phyloP scores from a whole-genome alignment of 2,888 invertebrate species.

The Acanthoscelides obtectus region DNA sequence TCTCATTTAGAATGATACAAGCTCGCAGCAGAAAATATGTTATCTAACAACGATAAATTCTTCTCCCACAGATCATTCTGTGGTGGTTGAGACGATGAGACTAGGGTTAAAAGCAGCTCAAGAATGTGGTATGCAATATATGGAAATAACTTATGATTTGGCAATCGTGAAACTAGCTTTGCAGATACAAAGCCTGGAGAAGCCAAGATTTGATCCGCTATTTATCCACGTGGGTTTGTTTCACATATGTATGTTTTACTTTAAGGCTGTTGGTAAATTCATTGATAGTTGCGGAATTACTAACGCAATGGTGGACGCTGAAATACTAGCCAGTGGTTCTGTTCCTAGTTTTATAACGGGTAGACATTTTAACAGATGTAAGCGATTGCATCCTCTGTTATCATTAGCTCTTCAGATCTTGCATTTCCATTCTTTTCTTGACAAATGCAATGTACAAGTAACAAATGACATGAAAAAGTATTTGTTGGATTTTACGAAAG shows the following conservation, averaged over 20 bases:
- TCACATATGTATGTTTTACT: slow-evolving; percentile 21
- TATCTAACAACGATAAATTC: slow-evolving; percentile 32
- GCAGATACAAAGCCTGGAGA: slow-evolving; percentile 30
- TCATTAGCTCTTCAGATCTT: slow-evolving; percentile 12
- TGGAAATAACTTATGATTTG: slow-evolving; percentile 26
- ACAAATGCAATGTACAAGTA: not conserved
- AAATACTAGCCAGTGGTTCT: slow-evolving; percentile 34
- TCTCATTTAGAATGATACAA: not conserved
- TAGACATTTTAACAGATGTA: slow-evolving; percentile 20
- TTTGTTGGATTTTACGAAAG: slow-evolving; percentile 4
- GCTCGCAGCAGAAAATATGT: slow-evolving; percentile 20
- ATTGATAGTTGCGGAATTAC: slow-evolving; percentile 35
- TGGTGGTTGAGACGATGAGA: slow-evolving; percentile 29
- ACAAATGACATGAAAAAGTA: slow-evolving; percentile 3
- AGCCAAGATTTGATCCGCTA: slow-evolving; percentile 30
- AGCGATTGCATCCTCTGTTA: slow-evolving; percentile 8
- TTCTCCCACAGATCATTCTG: slow-evolving; percentile 31
- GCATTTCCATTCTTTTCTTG: slow-evolving; percentile 11
- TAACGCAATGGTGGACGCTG: slow-evolving; percentile 32
- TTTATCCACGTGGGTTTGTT: slow-evolving; percentile 14
- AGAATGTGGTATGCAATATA: slow-evolving; percentile 7
- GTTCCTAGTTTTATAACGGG: slow-evolving; percentile 34
- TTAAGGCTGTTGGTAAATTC: slow-evolving; percentile 37
- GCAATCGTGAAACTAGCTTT: slow-evolving; percentile 28
- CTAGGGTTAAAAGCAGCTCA: slow-evolving; percentile 18